These are phyloP conservation scores for Rhynchopsitta pachyrhyncha DNA, from an alignment of 2,113 vertebrate genomes.

Conservation along the genomic window DNA sequence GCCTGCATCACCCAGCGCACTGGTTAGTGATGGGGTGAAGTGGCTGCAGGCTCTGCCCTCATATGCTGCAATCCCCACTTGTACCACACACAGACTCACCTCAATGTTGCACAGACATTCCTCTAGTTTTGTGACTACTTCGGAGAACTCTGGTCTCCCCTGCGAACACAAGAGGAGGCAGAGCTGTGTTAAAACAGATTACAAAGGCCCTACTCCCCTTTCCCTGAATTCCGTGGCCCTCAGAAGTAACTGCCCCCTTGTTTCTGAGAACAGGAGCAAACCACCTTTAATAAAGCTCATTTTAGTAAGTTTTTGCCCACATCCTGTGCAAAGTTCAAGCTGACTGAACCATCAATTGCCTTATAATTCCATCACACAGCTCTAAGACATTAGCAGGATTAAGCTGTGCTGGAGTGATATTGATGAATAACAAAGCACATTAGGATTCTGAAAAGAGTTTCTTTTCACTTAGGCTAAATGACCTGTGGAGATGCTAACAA, in stretches of 20 bases:
- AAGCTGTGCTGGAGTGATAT: slow-evolving; percentile 23
- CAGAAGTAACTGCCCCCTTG: neutral
- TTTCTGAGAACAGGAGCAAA: neutral
- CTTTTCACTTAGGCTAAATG: slow-evolving; percentile 61
- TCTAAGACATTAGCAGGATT: slow-evolving; percentile 36
- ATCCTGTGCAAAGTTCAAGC: neutral
- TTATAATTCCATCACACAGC: neutral
- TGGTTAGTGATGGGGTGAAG: neutral
- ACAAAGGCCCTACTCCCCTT: neutral
- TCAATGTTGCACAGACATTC: slow-evolving; percentile 93
- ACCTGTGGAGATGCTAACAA: slow-evolving; percentile 73
- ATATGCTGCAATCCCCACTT: too few relatives aligned
- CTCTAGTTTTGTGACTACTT: slow-evolving; percentile 89
- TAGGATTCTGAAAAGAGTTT: slow-evolving; percentile 56
- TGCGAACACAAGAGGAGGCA: slow-evolving; percentile 38
- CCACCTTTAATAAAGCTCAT: neutral
- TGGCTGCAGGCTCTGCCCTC: neutral
- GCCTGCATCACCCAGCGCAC: neutral
- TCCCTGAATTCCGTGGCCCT: neutral
- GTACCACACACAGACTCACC: neutral
- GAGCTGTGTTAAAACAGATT: neutral
- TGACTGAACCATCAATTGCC: neutral
- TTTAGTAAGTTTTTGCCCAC: neutral
- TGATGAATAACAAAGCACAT: slow-evolving; percentile 55
- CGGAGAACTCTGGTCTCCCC: slow-evolving; percentile 93